Base-by-base conservation (phyloP, 2,113 vertebrate species). In the Gracilinanus agilis region DNA sequence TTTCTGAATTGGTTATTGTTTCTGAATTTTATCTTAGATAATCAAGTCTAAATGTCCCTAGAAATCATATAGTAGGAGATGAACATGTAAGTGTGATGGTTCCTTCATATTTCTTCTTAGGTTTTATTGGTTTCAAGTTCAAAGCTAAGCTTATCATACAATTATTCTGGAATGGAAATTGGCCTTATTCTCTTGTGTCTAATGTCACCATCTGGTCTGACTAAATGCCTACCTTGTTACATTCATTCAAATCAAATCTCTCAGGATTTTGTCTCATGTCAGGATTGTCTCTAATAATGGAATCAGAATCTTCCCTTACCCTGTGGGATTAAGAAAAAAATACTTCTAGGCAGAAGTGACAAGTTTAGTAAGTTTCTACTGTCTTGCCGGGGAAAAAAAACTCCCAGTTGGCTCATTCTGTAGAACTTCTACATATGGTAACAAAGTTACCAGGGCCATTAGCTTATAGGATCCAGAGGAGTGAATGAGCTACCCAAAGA, bases 171-270 rank as follows among this genome's bases (percentile, higher is more conserved):
- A 88, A 89, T 96, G 92, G 95, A 97, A 75, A 11, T 44, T 88
- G 24, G 92, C 92, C 90, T 90, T 83, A 55, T 93, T 91, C 91
- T 94, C 95, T 94, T 95, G 89, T 91, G 92, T 56, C 91, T 89
- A 44, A 91, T 97, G 92, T 96, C 44, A 90, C 92, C 94, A 95
- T 98, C 96, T 97, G 96, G 95, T 94, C 90, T 96, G 95, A 90
- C 88, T 90, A 75, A 95, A 95, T 91, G 95, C 89, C 90, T 54
- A 67, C 55, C 88, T 96, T 90, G 54, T 29, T 56, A 90, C 54
- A 94, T 67, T 55, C 92, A 83, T 92, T 96, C 89, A 94, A 93
- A 75, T 92, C 44, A 49, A 54, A 44, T 95, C 94, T 97, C 93
- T 93, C 55, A 90, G 93, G 91, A 93, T 90, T 92, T 83, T 21